Percentiles rank a stretch among this genome's conserved stretches.
Evolutionary conservation across 2,797 vertebrate species (phyloP).

Genomic region (Esox masquinongy): DNA sequence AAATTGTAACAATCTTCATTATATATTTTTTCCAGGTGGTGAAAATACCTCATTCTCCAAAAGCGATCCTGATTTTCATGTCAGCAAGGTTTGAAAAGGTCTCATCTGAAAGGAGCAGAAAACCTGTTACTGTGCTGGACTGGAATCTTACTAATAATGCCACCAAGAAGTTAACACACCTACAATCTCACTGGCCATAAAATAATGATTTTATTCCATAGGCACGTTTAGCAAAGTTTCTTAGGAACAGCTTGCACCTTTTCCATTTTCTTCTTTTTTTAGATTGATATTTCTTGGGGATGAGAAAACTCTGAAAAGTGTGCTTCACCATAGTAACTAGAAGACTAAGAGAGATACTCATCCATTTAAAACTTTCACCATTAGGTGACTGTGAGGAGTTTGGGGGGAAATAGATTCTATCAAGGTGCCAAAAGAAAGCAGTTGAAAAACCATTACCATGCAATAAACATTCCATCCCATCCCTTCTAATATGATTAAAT

Average conservation of each 20-base stretch:
- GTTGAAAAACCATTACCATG: slow-evolving; percentile 5
- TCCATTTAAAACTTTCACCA: too few species aligned
- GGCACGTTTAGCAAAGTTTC: background rate
- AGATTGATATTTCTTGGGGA: slow-evolving; percentile 1
- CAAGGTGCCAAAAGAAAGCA: slow-evolving; percentile 4
- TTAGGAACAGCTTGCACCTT: background rate
- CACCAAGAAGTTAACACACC: background rate
- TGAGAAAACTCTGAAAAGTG: background rate
- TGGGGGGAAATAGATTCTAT: slow-evolving; percentile 14
- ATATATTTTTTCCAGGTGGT: background rate
- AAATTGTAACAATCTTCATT: background rate
- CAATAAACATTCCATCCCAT: slow-evolving; percentile 12
- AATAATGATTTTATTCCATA: background rate
- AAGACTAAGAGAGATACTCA: slow-evolving; percentile 2
- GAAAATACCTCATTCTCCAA: background rate
- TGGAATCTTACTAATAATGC: background rate
- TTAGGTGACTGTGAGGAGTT: slow-evolving; percentile 5
- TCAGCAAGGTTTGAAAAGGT: background rate
- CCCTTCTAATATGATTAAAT: background rate
- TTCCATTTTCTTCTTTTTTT: background rate
- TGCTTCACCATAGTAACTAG: background rate
- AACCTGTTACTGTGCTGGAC: background rate
- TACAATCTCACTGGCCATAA: background rate
- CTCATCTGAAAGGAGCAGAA: background rate
- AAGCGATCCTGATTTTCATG: background rate